Base-by-base conservation (phyloP, 2,888 invertebrate species). In the Conistra vaccinii region DNA sequence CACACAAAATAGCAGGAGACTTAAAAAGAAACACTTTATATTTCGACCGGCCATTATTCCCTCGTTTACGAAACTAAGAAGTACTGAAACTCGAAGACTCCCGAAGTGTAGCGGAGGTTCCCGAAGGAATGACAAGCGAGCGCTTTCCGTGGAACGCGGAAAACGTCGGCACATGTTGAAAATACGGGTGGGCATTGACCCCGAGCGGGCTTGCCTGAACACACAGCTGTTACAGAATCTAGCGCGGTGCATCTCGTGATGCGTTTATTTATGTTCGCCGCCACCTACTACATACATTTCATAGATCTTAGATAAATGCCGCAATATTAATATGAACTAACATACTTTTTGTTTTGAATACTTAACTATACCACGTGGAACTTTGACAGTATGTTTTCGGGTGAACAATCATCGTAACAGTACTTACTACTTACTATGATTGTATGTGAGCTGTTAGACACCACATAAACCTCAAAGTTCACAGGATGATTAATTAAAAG, bases 81-180 rank as follows among this genome's bases (percentile, higher is more conserved):
- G 78, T 69, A 62, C 82, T 86, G 83, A 83, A 86, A 67, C 58
- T 83, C 85, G 83, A 88, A 88, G 87, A 86, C 73, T 80, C 66
- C 90, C 95, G 95, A 95, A 92, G 92, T 88, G 87, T 62, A 72
- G 90, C 95, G 95, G 94, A 90, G 90, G 87, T 87, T 88, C 89
- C 94, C 95, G 95, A 95, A 94, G 93, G 94, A 94, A 93, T 94
- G 95, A 94, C 94, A 94, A 91, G 92, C 92, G 87, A 91, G 93
- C 91, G 94, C 93, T 96, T 95, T 96, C 95, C 96, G 90, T 92
- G 95, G 96, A 96, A 96, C 96, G 96, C 96, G 96, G 96, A 96
- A 96, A 96, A 95, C 94, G 93, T 92, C 93, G 92, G 95, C 95
- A 95, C 94, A 95, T 96, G 96, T 96, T 96, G 96, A 96, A 96